phyloP scores from a whole-genome alignment of 2,797 vertebrate genomes.

The Toxotes lorentzi region DNA sequence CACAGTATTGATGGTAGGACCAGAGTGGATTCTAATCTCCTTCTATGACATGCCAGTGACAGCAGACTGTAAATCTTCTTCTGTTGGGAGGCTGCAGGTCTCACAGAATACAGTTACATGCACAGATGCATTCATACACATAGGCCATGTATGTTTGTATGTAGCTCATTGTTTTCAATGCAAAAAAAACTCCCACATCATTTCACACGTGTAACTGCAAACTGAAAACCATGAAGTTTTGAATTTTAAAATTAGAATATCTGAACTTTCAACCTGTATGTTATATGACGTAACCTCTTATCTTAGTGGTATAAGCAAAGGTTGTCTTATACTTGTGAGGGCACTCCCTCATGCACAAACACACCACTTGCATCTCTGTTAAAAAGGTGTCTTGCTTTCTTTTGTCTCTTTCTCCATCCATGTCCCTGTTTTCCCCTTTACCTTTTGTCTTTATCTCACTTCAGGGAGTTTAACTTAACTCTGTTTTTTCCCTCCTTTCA shows the following conservation, averaged over 20 bases:
- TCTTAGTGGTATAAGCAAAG: background rate
- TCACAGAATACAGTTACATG: background rate
- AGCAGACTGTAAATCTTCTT: slow-evolving; percentile 57
- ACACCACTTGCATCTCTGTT: slow-evolving; percentile 1
- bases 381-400: background rate
- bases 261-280: background rate
- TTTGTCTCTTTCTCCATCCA: slow-evolving; percentile 10
- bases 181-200: no score
- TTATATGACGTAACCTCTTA: background rate
- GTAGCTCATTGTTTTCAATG: background rate
- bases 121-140: background rate
- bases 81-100: slow-evolving; percentile 8
- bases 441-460: slow-evolving; percentile 33
- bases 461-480: slow-evolving; percentile 39
- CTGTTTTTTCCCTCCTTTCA: slow-evolving; percentile 19
- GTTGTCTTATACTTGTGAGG: background rate
- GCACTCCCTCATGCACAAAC: slow-evolving; percentile 1
- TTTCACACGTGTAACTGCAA: background rate
- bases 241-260: background rate
- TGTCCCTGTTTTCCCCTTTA: slow-evolving; percentile 15
- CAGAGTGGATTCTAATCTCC: slow-evolving; percentile 61
- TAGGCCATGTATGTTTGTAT: background rate
- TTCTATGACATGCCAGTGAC: slow-evolving; percentile 35
- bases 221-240: background rate
- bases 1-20: slow-evolving; percentile 60